Base-by-base conservation (phyloP, 2,888 invertebrate genomes). In the Synanthedon andrenaeformis region DNA sequence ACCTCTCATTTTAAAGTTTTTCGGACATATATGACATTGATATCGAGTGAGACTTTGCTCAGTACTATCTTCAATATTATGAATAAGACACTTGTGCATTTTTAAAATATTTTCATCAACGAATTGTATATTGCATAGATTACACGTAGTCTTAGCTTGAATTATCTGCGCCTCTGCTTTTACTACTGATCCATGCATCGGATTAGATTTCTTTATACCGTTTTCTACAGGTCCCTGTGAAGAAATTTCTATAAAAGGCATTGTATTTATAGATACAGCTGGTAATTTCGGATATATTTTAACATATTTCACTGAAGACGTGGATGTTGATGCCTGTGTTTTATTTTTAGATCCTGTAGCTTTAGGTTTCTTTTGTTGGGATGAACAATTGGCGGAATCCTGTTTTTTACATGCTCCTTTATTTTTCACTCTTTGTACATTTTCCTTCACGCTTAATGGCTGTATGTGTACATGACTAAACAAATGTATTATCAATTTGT, bases 401-500 rank as follows among this genome's bases (percentile, higher is more conserved):
- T 72, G 71, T 57, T 53, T 54, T 62, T 64, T 67, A 41, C 57
- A 42, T 64, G 67, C 66, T 56, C 56, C 63, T 62, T 63, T 66
- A 55, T 62, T 63, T 59, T 66, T 17, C 19, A 19, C 6, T 49
- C 0, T 49, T 45, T 45, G 6, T 45, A 14, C 6, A 45, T 45
- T 45, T 53, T 59, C 65, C 62, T 67, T 77, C 56, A 64, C 62
- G 52, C 66, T 60, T 59, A 76, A 60, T 55, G 89, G 69, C 61
- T 82, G 80, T 23, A 5, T 23, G 4, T 23, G 23, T 4, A 91
- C 89, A 71, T 95, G 95, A 56, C 91, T 91, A 69, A 95, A 94
- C 60, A 95, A 84, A 77, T 95, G 95, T 67, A 95, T 94, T 1
- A 95, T 95, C 52, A 95, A 83, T 82, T 95, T 95, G 74, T 95